Percentiles rank a stretch among this genome's conserved stretches.
phyloP scores from a whole-genome alignment of 2,797 vertebrate species.

The Natrix natrix region DNA sequence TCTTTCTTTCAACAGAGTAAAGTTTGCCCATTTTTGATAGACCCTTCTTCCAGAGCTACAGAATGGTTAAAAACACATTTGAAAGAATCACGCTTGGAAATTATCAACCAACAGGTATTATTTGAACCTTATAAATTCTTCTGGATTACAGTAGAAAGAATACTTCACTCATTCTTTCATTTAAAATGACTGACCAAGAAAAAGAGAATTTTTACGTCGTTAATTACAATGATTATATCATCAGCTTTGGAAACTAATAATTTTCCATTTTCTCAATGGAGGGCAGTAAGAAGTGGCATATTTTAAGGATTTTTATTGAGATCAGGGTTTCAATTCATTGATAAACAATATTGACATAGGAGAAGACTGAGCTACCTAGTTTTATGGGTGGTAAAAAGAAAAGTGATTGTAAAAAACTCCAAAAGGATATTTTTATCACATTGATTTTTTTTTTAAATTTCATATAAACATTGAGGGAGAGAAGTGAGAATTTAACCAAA shows the following conservation, averaged over 20 bases:
- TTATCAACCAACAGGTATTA: slow-evolving; percentile 91
- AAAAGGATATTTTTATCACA: not conserved
- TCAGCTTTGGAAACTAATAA: not conserved
- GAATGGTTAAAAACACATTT: slow-evolving; percentile 93
- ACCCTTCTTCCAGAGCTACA: slow-evolving; percentile 92
- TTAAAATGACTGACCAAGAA: not conserved
- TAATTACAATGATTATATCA: not conserved
- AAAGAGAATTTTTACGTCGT: not conserved
- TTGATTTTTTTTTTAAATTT: not conserved
- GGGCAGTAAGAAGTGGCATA: not conserved
- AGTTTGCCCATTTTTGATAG: slow-evolving; percentile 94
- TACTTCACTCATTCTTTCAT: not conserved
- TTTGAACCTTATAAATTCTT: not conserved
- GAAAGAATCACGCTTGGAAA: slow-evolving; percentile 85
- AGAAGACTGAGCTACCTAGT: not conserved
- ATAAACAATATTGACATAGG: not conserved
- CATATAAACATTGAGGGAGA: not conserved
- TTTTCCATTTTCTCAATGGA: not conserved
- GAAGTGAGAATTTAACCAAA: not conserved
- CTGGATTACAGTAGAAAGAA: not conserved
- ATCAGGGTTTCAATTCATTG: not conserved
- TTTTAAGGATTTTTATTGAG: not conserved
- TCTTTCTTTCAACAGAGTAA: slow-evolving; percentile 75
- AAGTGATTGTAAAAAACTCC: not conserved
- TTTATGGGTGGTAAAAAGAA: not conserved